phyloP scores from a whole-genome alignment of 2,113 vertebrate species.

The Clinocottus analis region DNA sequence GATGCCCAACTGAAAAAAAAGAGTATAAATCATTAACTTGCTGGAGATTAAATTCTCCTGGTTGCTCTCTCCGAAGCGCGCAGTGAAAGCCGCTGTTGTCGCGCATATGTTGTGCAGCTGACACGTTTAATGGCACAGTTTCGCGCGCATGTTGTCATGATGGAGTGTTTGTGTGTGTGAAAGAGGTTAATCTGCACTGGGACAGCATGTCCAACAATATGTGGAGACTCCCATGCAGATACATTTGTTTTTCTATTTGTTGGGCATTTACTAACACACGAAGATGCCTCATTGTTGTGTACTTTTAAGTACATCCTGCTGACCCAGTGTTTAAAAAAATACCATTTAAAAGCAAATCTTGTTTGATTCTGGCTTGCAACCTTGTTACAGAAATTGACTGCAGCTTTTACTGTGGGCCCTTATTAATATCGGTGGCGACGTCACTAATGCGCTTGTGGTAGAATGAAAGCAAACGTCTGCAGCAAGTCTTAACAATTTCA shows the following conservation, averaged over 20 bases:
- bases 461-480: not conserved
- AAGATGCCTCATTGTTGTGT: not conserved
- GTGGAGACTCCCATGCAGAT: not conserved
- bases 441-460: not conserved
- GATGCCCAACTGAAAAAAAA: not conserved
- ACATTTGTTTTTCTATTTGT: not conserved
- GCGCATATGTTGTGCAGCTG: constrained; percentile 27
- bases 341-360: not conserved
- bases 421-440: not conserved
- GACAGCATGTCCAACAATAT: not conserved
- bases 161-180: not conserved
- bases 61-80: not conserved
- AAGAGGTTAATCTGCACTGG: not conserved
- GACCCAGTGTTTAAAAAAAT: not conserved
- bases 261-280: not conserved
- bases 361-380: not conserved
- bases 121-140: constrained; percentile 3
- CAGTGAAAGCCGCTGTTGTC: not conserved
- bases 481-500: too few relatives aligned
- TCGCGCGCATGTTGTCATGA: not conserved
- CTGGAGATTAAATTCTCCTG: not conserved
- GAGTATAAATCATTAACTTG: not conserved
- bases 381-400: not conserved
- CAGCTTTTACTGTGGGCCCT: not conserved
- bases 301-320: not conserved